Evolutionary conservation across 2,113 vertebrate species (phyloP).

Genomic region (Epinephelus fuscoguttatus): DNA sequence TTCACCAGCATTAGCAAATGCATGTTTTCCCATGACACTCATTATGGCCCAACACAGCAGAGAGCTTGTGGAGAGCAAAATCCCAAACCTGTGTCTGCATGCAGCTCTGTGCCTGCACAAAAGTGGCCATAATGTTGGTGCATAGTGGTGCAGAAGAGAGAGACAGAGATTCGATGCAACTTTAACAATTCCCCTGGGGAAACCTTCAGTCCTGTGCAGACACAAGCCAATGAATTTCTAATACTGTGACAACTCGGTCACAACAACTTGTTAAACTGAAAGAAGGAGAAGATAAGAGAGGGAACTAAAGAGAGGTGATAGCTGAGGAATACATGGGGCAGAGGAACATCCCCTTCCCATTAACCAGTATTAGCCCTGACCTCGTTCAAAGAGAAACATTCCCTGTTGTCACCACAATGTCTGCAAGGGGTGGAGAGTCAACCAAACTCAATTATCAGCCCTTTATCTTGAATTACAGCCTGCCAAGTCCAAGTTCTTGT

Average conservation of each 20-base stretch:
- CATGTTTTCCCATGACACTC: slow-evolving; percentile 2
- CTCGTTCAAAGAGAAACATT: slow-evolving; percentile 79
- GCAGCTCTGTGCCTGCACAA: background rate
- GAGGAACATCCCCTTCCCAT: slow-evolving; percentile 72
- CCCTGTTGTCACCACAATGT: slow-evolving; percentile 76
- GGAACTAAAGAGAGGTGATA: slow-evolving; percentile 24
- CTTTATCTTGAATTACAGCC: slow-evolving; percentile 63
- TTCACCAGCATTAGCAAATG: slow-evolving; percentile 8
- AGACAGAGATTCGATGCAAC: slow-evolving; percentile 11
- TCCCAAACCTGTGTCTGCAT: background rate
- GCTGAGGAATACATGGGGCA: slow-evolving; percentile 37
- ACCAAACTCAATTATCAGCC: slow-evolving; percentile 63
- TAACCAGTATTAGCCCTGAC: slow-evolving; percentile 64
- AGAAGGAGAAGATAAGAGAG: slow-evolving; percentile 42
- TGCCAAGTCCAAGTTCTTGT: slow-evolving; percentile 52
- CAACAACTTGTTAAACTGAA: slow-evolving; percentile 49
- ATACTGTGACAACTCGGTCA: slow-evolving; percentile 5
- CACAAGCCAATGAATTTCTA: slow-evolving; percentile 23
- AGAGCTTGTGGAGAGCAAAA: background rate
- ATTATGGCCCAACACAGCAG: background rate
- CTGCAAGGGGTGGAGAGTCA: slow-evolving; percentile 69
- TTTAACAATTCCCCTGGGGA: slow-evolving; percentile 4
- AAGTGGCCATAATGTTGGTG: background rate
- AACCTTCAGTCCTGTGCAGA: slow-evolving; percentile 13
- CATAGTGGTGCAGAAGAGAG: background rate